A percentile compares a stretch with the other conserved stretches of the same genome.
These are phyloP conservation scores for Sciurus carolinensis DNA, from an alignment of 2,797 vertebrate species.

Conservation along the genomic window DNA sequence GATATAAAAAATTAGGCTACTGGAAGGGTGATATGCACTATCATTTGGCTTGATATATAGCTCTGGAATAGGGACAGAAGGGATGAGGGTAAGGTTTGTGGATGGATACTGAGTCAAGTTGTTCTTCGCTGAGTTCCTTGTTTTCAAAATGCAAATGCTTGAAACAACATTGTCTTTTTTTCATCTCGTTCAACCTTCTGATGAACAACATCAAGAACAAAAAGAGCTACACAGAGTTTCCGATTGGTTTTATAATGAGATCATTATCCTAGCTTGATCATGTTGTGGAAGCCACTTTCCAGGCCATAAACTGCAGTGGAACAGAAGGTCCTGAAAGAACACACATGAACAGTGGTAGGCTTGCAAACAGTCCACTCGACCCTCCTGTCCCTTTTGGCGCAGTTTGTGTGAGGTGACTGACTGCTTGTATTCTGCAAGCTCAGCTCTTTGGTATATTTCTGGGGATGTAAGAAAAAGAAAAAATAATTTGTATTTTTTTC, in stretches of 20 bases:
- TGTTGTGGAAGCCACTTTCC: slow-evolving; percentile 47
- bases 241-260: slow-evolving; percentile 74
- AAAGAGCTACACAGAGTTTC: background rate
- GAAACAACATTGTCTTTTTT: background rate
- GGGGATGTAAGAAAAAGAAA: slow-evolving; percentile 11
- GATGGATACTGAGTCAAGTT: background rate
- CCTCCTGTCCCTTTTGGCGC: background rate
- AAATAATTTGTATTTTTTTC: background rate
- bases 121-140: background rate
- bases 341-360: background rate
- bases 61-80: background rate
- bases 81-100: rapidly evolving
- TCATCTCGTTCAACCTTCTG: slow-evolving; percentile 7
- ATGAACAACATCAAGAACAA: slow-evolving; percentile 15
- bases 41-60: background rate
- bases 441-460: slow-evolving; percentile 55
- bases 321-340: slow-evolving; percentile 31
- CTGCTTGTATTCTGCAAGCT: background rate
- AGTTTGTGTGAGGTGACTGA: background rate
- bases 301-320: slow-evolving; percentile 61
- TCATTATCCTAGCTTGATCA: slow-evolving; percentile 61
- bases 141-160: slow-evolving; percentile 37
- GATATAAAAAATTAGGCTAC: background rate
- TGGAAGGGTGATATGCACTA: background rate
- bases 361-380: background rate